These are phyloP conservation scores for Physocephala rufipes DNA, from an alignment of 2,888 invertebrate genomes.

Conservation along the genomic window DNA sequence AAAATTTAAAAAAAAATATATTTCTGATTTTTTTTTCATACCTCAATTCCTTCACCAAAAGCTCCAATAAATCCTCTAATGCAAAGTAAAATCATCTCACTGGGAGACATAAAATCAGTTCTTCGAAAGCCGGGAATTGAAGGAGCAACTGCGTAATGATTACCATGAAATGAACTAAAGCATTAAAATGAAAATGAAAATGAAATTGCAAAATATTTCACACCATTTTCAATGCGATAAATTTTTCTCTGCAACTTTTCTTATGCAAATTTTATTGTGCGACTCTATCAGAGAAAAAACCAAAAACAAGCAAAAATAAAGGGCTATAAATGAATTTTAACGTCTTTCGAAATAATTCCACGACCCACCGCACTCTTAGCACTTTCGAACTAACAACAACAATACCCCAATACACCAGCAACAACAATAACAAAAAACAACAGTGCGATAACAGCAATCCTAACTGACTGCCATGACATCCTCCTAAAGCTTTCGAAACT, in stretches of 20 bases:
- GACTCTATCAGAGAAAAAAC: background rate
- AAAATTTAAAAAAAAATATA: too few relatives aligned
- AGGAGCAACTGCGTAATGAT: too few relatives aligned
- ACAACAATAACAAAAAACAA: background rate
- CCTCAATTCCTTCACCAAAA: too few relatives aligned
- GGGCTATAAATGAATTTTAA: constrained; percentile 10
- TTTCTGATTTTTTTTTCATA: too few relatives aligned
- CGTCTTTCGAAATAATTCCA: constrained; percentile 16
- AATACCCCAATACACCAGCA: background rate
- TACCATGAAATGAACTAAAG: too few relatives aligned
- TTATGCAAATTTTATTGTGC: constrained; percentile 27
- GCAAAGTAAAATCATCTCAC: too few relatives aligned
- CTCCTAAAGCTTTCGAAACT: too few relatives aligned
- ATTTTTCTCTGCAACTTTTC: constrained; percentile 25
- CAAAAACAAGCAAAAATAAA: too few relatives aligned
- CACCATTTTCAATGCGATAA: constrained; percentile 24
- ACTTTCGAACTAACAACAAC: constrained; percentile 16
- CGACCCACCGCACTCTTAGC: background rate
- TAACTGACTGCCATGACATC: background rate
- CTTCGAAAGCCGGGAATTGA: too few relatives aligned
- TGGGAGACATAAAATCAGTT: too few relatives aligned
- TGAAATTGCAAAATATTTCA: background rate
- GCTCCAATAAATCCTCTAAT: too few relatives aligned
- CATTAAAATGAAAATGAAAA: too few relatives aligned
- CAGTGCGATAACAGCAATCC: background rate